Conservation (phyloP, 1,140 invertebrate species). For the Brachionus calyciflorus region DNA sequence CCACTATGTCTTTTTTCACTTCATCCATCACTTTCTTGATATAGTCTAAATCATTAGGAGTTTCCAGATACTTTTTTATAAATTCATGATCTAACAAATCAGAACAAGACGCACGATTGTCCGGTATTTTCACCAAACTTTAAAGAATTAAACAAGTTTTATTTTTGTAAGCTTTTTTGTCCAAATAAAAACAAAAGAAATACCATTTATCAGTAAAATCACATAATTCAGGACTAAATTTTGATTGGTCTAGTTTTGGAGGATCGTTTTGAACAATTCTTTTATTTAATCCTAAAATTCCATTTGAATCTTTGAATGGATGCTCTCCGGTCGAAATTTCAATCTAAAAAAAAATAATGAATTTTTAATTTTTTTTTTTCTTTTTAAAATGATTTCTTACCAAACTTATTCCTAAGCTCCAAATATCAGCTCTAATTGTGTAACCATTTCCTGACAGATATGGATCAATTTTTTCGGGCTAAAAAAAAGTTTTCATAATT, state of each 20-base stretch:
- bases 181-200: neutral
- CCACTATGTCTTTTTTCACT: neutral
- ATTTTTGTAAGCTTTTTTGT: neutral
- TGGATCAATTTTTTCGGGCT: constrained; percentile 43
- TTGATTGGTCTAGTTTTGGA: constrained; percentile 4
- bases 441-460: neutral
- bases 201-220: constrained; percentile 25
- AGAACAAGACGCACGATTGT: neutral
- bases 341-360: neutral
- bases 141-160: neutral
- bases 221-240: constrained; percentile 17
- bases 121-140: constrained; percentile 20
- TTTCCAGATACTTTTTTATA: constrained; percentile 18
- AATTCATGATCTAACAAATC: constrained; percentile 5
- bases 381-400: neutral
- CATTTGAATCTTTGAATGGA: neutral
- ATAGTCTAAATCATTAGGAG: constrained; percentile 1
- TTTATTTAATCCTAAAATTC: neutral
- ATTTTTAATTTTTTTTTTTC: no score
- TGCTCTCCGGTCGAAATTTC: constrained; percentile 23
- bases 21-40: constrained; percentile 33
- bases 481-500: neutral
- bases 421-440: constrained; percentile 33
- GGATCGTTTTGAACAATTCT: neutral
- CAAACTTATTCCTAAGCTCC: constrained; percentile 39